A percentile compares a stretch with the other conserved stretches of the same genome.
Evolutionary conservation across 2,113 vertebrate genomes (phyloP).

Genomic region (Rhinopomastus cyanomelas): DNA sequence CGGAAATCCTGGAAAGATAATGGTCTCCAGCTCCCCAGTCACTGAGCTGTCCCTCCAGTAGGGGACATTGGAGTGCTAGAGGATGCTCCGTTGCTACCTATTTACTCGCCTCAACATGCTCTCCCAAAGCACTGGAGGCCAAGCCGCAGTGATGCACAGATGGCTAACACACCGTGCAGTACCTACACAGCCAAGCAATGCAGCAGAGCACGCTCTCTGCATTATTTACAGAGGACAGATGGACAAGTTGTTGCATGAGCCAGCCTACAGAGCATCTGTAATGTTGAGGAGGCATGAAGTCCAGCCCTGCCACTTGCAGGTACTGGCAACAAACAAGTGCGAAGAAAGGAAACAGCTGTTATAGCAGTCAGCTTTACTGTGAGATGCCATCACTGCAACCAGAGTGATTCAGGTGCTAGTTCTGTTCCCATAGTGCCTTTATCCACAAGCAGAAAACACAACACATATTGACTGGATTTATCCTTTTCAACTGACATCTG

Average conservation of each 20-base stretch:
- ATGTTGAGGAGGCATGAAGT: background rate
- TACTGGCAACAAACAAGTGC: conserved; percentile 3
- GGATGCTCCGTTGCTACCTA: background rate
- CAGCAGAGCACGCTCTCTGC: background rate
- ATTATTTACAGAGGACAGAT: conserved; percentile 49
- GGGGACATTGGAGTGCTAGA: background rate
- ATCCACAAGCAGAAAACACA: background rate
- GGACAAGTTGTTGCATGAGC: conserved; percentile 14
- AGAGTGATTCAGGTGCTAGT: background rate
- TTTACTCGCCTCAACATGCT: background rate
- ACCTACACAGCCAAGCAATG: background rate
- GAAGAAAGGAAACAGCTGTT: background rate
- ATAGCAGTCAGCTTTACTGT: background rate
- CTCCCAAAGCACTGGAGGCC: background rate
- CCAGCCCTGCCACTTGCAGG: background rate
- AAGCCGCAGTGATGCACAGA: background rate
- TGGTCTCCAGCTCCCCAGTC: background rate
- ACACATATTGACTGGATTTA: background rate
- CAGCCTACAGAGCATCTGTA: background rate
- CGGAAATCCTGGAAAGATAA: background rate
- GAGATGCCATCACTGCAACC: background rate
- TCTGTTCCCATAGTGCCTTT: background rate
- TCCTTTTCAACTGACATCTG: background rate
- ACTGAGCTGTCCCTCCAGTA: background rate
- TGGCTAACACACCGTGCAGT: background rate